Conservation (phyloP, 1,140 invertebrate genomes). For the Drosophila athabasca region DNA sequence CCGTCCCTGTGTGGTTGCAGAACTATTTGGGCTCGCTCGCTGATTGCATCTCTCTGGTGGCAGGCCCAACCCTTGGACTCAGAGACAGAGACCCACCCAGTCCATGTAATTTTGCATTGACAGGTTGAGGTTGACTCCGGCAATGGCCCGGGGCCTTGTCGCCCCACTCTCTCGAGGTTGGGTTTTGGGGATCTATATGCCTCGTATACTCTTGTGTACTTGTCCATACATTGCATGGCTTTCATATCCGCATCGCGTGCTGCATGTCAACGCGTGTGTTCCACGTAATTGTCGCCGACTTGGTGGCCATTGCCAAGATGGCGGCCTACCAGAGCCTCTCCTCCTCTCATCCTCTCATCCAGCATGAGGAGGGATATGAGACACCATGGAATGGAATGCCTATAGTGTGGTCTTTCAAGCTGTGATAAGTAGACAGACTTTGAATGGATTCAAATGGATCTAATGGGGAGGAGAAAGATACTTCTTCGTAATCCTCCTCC, state of each 20-base stretch:
- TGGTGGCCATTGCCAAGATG: constrained; percentile 60
- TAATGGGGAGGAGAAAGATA: too few relatives aligned
- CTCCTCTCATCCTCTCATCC: constrained; percentile 15
- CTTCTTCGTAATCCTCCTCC: too few relatives aligned
- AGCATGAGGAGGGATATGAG: neutral
- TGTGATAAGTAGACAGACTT: neutral
- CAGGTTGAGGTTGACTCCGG: constrained; percentile 60
- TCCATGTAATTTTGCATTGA: constrained; percentile 75
- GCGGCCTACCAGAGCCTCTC: constrained; percentile 16
- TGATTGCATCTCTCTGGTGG: constrained; percentile 78
- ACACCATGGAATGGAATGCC: constrained; percentile 5
- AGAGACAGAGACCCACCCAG: constrained; percentile 26
- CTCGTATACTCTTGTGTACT: neutral
- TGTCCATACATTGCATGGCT: constrained; percentile 33
- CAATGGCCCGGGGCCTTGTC: neutral
- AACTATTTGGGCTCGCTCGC: constrained; percentile 57
- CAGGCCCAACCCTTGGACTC: constrained; percentile 21
- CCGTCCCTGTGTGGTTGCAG: too few relatives aligned
- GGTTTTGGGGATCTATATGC: constrained; percentile 2
- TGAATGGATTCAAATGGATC: too few relatives aligned
- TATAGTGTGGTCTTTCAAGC: too few relatives aligned
- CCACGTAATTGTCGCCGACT: constrained; percentile 68
- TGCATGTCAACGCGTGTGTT: constrained; percentile 81
- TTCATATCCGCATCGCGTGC: constrained; percentile 75
- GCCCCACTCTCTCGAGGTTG: neutral